phyloP scores from a whole-genome alignment of 2,797 vertebrate genomes.

The Neosalanx taihuensis region DNA sequence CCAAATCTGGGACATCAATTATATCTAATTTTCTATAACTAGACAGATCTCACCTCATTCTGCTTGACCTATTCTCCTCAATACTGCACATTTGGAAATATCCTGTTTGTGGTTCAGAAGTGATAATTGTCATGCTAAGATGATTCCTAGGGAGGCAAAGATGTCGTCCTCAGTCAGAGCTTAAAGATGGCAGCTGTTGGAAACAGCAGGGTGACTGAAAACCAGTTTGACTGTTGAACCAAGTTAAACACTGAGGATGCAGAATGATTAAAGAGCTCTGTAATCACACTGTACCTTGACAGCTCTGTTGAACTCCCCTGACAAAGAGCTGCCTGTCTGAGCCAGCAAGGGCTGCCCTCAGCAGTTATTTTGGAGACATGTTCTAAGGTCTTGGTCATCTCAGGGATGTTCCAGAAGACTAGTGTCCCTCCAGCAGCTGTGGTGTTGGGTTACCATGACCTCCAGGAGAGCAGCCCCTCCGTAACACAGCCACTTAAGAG shows the following conservation, averaged over 20 bases:
- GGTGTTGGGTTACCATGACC: slow-evolving; percentile 61
- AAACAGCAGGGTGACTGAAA: not conserved
- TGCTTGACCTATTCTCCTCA: not conserved
- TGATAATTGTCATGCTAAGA: not conserved
- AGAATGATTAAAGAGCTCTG: not conserved
- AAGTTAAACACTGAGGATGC: not conserved
- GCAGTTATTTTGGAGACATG: slow-evolving; percentile 58
- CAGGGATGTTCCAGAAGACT: slow-evolving; percentile 54
- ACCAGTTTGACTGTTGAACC: not conserved
- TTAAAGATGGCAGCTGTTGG: not conserved
- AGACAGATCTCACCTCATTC: not conserved
- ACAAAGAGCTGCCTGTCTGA: not conserved
- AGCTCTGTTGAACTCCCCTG: not conserved
- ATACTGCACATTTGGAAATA: not conserved
- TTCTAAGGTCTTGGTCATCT: slow-evolving; percentile 57
- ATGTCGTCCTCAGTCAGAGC: not conserved
- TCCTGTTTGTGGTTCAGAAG: not conserved
- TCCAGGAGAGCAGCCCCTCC: slow-evolving; percentile 52
- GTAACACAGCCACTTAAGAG: slow-evolving; percentile 38
- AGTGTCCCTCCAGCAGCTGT: slow-evolving; percentile 32
- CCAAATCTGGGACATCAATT: slow-evolving; percentile 25
- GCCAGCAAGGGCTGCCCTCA: slow-evolving; percentile 30
- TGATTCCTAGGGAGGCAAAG: not conserved
- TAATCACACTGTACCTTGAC: too few relatives aligned
- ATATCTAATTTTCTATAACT: not conserved